Evolutionary conservation across 2,113 vertebrate genomes (phyloP).

Genomic region (Tetrao urogallus): DNA sequence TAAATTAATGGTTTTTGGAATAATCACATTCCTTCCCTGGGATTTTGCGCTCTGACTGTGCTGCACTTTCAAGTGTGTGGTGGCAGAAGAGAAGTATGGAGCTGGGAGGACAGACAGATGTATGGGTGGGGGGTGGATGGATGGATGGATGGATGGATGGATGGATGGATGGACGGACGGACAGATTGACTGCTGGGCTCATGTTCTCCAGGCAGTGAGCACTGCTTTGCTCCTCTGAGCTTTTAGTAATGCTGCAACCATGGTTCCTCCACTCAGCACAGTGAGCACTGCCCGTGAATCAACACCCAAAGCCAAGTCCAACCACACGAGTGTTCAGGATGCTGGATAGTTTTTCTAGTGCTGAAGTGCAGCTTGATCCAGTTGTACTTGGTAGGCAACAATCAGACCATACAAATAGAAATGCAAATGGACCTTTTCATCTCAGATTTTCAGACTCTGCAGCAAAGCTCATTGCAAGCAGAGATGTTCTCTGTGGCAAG

Average conservation of each 20-base stretch:
- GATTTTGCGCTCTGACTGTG: not conserved
- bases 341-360: not conserved
- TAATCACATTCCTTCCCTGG: not conserved
- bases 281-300: not conserved
- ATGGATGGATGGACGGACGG: not conserved
- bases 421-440: not conserved
- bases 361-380: not conserved
- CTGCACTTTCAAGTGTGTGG: not conserved
- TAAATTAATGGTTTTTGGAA: accelerated
- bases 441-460: not conserved
- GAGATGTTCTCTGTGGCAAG: accelerated
- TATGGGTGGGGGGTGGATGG: too few relatives aligned
- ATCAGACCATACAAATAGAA: not conserved
- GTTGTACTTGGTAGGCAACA: too few relatives aligned
- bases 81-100: too few relatives aligned
- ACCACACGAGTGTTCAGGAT: not conserved
- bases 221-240: not conserved
- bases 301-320: not conserved
- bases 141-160: not conserved
- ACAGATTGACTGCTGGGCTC: not conserved
- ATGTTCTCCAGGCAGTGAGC: accelerated
- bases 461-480: not conserved
- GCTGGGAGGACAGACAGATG: not conserved
- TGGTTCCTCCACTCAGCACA: not conserved
- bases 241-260: not conserved